phyloP scores from a whole-genome alignment of 2,797 vertebrate species.

The Syngnathus acus region DNA sequence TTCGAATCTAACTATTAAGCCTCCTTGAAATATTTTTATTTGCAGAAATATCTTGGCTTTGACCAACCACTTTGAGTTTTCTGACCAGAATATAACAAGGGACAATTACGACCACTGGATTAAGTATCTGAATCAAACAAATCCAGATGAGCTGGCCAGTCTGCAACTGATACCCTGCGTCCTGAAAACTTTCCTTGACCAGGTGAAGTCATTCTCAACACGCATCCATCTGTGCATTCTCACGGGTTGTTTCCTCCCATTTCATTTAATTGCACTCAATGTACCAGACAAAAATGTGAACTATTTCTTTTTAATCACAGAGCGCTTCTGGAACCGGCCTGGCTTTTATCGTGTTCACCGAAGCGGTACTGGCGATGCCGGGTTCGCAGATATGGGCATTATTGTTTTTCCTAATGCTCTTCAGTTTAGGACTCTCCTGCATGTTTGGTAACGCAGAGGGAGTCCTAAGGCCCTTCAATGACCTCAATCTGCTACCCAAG shows the following conservation, averaged over 20 bases:
- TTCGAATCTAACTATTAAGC: not conserved
- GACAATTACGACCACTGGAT: constrained; percentile 68
- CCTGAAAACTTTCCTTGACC: constrained; percentile 76
- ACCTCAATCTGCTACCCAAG: constrained; percentile 68
- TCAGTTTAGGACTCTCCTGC: constrained; percentile 83
- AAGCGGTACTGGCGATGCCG: constrained; percentile 82
- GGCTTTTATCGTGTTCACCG: constrained; percentile 86
- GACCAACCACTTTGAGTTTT: constrained; percentile 75
- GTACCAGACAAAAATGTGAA: constrained; percentile 9
- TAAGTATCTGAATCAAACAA: constrained; percentile 50
- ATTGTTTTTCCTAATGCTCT: constrained; percentile 87
- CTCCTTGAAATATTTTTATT: not conserved
- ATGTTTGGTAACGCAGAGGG: constrained; percentile 89
- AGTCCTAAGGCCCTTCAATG: constrained; percentile 75
- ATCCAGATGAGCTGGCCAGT: constrained; percentile 43
- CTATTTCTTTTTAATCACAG: constrained; percentile 48
- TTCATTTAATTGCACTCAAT: not conserved
- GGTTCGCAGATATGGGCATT: constrained; percentile 82
- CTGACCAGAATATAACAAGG: constrained; percentile 70
- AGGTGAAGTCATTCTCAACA: constrained; percentile 56
- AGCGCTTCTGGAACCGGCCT: constrained; percentile 83
- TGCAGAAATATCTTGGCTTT: constrained; percentile 79
- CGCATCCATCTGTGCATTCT: not conserved
- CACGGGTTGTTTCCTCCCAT: not conserved
- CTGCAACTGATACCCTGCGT: constrained; percentile 67